Percentiles rank a stretch among this genome's conserved stretches.
Evolutionary conservation across 92 coral and sea anemone genomes (phyloP).

Genomic region (Palythoa grandiflora): DNA sequence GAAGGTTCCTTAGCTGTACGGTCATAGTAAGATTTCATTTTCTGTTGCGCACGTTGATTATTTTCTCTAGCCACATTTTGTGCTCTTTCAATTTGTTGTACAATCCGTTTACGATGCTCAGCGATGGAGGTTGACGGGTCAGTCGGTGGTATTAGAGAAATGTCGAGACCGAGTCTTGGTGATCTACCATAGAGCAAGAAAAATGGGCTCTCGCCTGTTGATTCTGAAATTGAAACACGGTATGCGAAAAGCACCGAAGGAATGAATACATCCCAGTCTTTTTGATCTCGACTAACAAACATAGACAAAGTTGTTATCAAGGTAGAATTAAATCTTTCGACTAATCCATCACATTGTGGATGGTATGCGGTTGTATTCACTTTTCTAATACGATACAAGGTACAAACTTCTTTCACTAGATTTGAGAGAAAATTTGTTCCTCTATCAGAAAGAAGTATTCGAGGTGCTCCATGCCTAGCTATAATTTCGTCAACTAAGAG

Average conservation of each 20-base stretch:
- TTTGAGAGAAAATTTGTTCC: background rate
- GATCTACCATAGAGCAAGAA: conserved; percentile 65
- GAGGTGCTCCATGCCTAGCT: background rate
- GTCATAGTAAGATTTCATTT: conserved; percentile 15
- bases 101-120: conserved; percentile 66
- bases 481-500: background rate
- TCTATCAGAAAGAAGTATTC: background rate
- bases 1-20: background rate
- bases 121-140: conserved; percentile 54
- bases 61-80: conserved; percentile 54
- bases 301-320: conserved; percentile 43
- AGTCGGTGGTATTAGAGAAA: conserved; percentile 53
- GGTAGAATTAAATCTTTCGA: conserved; percentile 54
- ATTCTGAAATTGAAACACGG: conserved; percentile 54
- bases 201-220: conserved; percentile 69
- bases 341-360: conserved; percentile 49
- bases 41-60: conserved; percentile 48
- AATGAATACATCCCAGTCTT: conserved; percentile 59
- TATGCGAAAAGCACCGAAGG: conserved; percentile 45
- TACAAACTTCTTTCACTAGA: background rate
- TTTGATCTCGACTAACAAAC: conserved; percentile 53
- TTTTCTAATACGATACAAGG: background rate
- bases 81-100: conserved; percentile 57
- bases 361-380: conserved; percentile 39
- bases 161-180: conserved; percentile 67